Evolutionary conservation across 2,888 invertebrate genomes (phyloP), one percentile per base, ranked within the genome.

Genomic region (Escarpia spicata): DNA sequence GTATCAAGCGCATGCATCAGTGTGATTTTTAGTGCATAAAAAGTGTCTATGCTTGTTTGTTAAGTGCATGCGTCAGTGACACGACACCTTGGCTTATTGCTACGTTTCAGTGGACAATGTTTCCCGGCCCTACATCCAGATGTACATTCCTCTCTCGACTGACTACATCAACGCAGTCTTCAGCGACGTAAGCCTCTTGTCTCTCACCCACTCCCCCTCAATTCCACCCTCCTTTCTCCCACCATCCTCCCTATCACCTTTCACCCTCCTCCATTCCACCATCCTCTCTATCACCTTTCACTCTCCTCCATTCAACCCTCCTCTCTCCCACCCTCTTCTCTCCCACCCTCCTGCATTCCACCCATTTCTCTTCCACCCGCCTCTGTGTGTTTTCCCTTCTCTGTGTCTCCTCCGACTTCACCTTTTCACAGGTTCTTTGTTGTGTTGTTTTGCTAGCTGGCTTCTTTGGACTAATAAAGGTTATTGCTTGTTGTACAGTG

Each of bases 111-210:
- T 93, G 43, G 92, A 92, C 90, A 94, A 93, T 89, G 43, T 94
- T 90, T 92, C 93, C 4, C 90, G 94, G 37, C 93, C 94, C 37
- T 94, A 94, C 91, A 93, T 94, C 45, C 43, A 93, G 90, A 93
- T 94, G 10, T 94, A 93, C 90, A 93, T 93, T 26, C 93, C 92
- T n/a, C 93, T 93, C 19, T 92, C 93, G 45, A 93, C 93, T n/a
- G 95, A 95, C 93, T 95, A 95, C 93, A 95, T 95, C 92, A 95
- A 95, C 93, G 95, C 95, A 90, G 94, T 95, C 44, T 95, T 95
- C 92, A 60, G 94, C 75, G 95, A 95, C 75, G 95, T 95, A 93
- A 94, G 94, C 75, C n/a, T 75, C 75, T 75, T 75, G 26, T 6
- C n/a, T 75, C 75, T 75, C 75, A 12, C 19, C 60, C 44, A 91